Evolutionary conservation across 2,113 vertebrate species (phyloP), one percentile per base, ranked within the genome.

Genomic region (Malurus elegans): DNA sequence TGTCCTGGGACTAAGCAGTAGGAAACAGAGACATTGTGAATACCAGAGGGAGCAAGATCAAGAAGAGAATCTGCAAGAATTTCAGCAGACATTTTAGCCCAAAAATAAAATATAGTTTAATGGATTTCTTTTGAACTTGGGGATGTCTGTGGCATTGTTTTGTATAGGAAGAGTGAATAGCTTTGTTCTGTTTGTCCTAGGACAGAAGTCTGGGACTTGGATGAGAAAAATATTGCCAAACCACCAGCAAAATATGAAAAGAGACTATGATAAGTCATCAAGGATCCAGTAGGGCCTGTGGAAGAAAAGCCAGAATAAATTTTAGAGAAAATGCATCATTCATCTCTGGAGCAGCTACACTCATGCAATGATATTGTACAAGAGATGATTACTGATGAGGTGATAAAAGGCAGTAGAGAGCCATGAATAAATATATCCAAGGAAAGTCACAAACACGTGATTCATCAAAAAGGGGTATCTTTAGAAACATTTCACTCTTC

Each of bases 381-480:
- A 61, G 62, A 44, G 36, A 44, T 79, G 80, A 79, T 87, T 95
- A 81, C 87, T 87, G 73, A 94, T 75, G 70, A 93, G 66, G 81
- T 88, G 85, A 93, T 72, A 75, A 93, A 95, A 96, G 44, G 51
- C 65, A 84, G 51, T 19, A 84, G 72, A 51, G 50, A 92, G 8
- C 29, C 42, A 64, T 79, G 80, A 81, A 87, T 94, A 91, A 94
- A 89, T 67, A 54, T 81, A 78, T n/a, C 42, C 81, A 56, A 56
- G 42, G 69, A 92, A 92, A 69, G 70, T 74, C 65, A 91, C 51
- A 94, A 95, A 81, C 53, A 93, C 21, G 51, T 67, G 93, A 91
- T 73, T 89, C 65, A 85, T 91, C 65, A 79, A 40, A 95, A 93
- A 64, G 42, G 53, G 66, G 34, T 94, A 86, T 67, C 47, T 56